Evolutionary conservation across 2,113 vertebrate species (phyloP).

Genomic region (Ictalurus furcatus): DNA sequence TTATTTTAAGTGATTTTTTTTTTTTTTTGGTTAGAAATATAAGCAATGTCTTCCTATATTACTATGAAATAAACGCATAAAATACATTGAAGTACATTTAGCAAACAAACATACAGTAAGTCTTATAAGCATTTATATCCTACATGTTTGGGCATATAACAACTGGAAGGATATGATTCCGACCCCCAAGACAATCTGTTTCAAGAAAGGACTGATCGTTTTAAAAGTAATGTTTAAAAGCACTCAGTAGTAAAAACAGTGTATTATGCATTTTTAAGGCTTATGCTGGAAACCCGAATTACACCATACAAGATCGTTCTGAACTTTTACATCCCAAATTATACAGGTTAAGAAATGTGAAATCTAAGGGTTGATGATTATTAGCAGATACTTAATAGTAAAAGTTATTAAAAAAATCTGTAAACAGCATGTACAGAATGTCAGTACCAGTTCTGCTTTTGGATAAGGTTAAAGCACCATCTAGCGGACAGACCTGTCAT

Average conservation of each 20-base stretch:
- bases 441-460: neutral
- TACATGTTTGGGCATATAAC: neutral
- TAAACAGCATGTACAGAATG: neutral
- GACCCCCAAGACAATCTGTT: neutral
- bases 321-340: neutral
- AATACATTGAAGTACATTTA: neutral
- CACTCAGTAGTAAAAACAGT: neutral
- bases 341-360: neutral
- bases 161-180: neutral
- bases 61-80: neutral
- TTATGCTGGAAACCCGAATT: neutral
- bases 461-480: slow-evolving; percentile 6
- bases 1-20: neutral
- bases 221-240: neutral
- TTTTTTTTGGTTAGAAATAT: neutral
- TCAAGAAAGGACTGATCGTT: neutral
- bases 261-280: neutral
- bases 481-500: neutral
- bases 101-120: neutral
- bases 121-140: neutral
- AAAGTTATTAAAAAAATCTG: neutral
- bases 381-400: neutral
- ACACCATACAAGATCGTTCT: neutral
- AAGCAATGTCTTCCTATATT: neutral
- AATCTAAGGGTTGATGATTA: neutral